Base-by-base conservation (phyloP, 2,888 invertebrate genomes). In the Mimas tiliae region DNA sequence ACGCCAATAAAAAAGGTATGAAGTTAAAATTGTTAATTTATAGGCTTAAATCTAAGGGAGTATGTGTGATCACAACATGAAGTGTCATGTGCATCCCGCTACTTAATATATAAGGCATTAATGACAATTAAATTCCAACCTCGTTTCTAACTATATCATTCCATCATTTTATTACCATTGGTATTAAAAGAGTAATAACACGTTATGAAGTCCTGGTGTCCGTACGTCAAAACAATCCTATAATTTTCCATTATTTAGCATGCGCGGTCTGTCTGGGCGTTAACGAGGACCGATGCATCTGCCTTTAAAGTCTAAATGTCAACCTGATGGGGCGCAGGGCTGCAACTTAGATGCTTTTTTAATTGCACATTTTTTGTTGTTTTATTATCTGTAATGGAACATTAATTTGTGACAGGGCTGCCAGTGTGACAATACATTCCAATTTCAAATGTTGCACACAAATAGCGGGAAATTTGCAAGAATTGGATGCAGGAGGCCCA, bases 201-300 rank as follows among this genome's bases (percentile, higher is more conserved):
- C 12, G 19, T 58, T 42, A 38, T 11, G n/a, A n/a, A 12, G 33
- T 9, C 16, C n/a, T 27, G 21, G 8, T 14, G 55, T 38, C 16
- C 38, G 16, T 16, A 55, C 34, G 27, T 45, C 21, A 47, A 21
- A 38, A 38, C 27, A 58, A 48, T 58, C 65, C 65, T 73, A 74
- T 78, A 73, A 76, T 78, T 80, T 76, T 64, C 65, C 69, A 69
- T 63, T 70, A 68, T 73, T 76, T 74, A 74, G 72, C 72, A 77
- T 78, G 74, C 75, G 74, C 68, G 70, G 73, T 74, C 73, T 79
- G 82, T 81, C 80, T 70, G 68, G 65, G 70, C 72, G 72, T 74
- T 76, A 74, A 72, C 70, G 71, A 72, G 68, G 68, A 38, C 34
- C 63, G 58, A 52, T 66, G 68, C 76, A 76, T 75, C 74, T 73